Conservation (phyloP, 2,113 vertebrate genomes). For the Tylochromis polylepis region DNA sequence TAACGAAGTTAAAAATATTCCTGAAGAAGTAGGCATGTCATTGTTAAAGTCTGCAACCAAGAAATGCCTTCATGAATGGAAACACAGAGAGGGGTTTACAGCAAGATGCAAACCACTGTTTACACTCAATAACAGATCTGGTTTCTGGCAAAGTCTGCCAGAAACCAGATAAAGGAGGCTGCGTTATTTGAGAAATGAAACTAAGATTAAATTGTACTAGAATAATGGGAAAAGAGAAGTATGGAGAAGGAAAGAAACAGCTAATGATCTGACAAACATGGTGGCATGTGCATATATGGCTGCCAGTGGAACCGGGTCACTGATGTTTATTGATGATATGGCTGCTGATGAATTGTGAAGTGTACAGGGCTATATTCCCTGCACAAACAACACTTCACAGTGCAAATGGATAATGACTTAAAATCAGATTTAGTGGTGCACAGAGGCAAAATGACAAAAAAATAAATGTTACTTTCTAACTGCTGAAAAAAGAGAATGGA, state of each 20-base stretch:
- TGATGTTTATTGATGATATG: background rate
- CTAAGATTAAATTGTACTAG: background rate
- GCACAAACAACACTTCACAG: background rate
- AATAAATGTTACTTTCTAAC: background rate
- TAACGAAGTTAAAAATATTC: background rate
- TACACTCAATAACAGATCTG: background rate
- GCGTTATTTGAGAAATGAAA: background rate
- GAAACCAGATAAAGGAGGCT: background rate
- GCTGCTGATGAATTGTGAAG: background rate
- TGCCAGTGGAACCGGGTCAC: background rate
- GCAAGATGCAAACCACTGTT: background rate
- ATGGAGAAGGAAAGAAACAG: background rate
- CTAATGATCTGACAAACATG: background rate
- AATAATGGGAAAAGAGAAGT: background rate
- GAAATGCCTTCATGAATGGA: background rate
- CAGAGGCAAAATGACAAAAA: background rate
- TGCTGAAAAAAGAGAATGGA: background rate
- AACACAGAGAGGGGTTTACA: background rate
- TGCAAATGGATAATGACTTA: background rate
- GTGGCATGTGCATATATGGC: background rate
- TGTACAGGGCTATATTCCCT: background rate
- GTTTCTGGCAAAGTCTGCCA: background rate
- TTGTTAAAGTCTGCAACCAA: background rate
- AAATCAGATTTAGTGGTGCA: background rate
- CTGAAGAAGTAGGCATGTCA: background rate